Evolutionary conservation across 2,797 vertebrate genomes (phyloP).

Genomic region (Rachycentron canadum): DNA sequence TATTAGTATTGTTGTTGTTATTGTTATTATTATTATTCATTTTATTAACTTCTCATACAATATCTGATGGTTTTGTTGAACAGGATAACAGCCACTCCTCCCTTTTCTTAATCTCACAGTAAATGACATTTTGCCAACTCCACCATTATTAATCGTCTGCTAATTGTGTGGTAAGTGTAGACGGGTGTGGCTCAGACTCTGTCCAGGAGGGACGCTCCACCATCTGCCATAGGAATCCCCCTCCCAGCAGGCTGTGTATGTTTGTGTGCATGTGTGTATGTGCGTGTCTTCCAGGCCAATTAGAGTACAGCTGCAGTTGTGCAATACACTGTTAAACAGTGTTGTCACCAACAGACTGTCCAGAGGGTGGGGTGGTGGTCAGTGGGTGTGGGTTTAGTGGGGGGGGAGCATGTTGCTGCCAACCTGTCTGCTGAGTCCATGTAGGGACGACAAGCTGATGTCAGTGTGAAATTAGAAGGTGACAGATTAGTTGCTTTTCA

Average conservation of each 20-base stretch:
- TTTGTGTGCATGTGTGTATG: slow-evolving; percentile 23
- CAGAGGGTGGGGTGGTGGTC: not conserved
- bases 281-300: slow-evolving; percentile 70
- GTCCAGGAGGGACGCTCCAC: slow-evolving; percentile 80
- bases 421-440: slow-evolving; percentile 21
- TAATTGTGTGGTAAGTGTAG: slow-evolving; percentile 54
- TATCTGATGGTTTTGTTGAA: slow-evolving; percentile 1
- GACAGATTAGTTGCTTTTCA: not conserved
- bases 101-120: not conserved
- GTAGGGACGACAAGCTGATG: slow-evolving; percentile 17
- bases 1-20: too few relatives aligned
- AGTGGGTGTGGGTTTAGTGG: slow-evolving; percentile 6
- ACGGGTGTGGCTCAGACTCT: slow-evolving; percentile 72
- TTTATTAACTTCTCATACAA: not conserved
- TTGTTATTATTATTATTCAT: not conserved
- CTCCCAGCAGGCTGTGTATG: slow-evolving; percentile 71
- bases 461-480: not conserved
- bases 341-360: slow-evolving; percentile 48
- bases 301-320: slow-evolving; percentile 70
- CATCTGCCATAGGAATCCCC: slow-evolving; percentile 85
- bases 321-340: slow-evolving; percentile 61
- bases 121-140: slow-evolving; percentile 5
- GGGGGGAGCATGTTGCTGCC: slow-evolving; percentile 37
- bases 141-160: slow-evolving; percentile 59
- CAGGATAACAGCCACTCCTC: not conserved